Conservation (phyloP, 2,888 invertebrate genomes). For the Himalopsyche japonica region DNA sequence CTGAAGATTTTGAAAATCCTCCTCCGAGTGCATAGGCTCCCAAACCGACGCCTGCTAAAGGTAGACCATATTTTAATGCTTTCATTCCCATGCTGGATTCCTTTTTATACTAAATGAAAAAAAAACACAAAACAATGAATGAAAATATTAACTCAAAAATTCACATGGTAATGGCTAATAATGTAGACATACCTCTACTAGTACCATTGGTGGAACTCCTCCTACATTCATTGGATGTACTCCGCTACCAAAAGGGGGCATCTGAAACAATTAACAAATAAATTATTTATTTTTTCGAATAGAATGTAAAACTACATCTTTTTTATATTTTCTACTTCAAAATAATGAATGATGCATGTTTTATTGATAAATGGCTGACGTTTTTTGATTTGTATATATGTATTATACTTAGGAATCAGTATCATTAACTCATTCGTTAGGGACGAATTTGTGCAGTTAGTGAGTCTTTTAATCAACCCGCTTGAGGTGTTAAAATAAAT, state of each 20-base stretch:
- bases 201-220: constrained; percentile 2
- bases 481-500: too few relatives aligned
- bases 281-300: background rate
- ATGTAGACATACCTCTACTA: background rate
- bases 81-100: constrained; percentile 51
- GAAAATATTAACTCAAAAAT: too few relatives aligned
- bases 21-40: constrained; percentile 63
- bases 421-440: too few relatives aligned
- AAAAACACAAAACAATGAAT: background rate
- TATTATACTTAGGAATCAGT: too few relatives aligned
- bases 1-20: constrained; percentile 46
- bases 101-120: constrained; percentile 40
- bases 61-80: constrained; percentile 52
- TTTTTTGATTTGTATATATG: too few relatives aligned
- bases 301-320: too few relatives aligned
- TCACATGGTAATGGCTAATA: background rate
- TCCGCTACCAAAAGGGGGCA: background rate
- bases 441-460: too few relatives aligned
- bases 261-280: constrained; percentile 4
- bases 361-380: too few relatives aligned
- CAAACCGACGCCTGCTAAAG: constrained; percentile 55
- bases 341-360: too few relatives aligned
- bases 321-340: too few relatives aligned
- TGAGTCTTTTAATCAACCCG: too few relatives aligned
- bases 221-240: background rate